Percentiles rank a stretch among this genome's conserved stretches.
Evolutionary conservation across 2,113 vertebrate genomes (phyloP).

Genomic region (Leucopsar rothschildi): DNA sequence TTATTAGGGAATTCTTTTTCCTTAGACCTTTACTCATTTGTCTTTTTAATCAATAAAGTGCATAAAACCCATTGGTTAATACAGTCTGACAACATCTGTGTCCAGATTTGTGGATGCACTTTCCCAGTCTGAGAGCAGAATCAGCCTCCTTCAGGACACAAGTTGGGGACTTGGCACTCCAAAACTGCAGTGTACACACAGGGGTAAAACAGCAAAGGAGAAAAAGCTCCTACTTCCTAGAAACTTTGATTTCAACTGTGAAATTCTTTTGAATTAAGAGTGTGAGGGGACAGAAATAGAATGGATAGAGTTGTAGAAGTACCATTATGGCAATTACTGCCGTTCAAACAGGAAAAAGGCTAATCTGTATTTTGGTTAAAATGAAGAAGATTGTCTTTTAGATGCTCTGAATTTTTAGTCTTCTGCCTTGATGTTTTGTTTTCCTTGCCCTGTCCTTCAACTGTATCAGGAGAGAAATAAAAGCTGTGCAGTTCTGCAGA

Average conservation of each 20-base stretch:
- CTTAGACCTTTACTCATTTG: neutral
- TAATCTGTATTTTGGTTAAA: conserved; percentile 32
- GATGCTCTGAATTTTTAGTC: conserved; percentile 44
- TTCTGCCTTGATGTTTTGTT: conserved; percentile 52
- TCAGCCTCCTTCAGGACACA: neutral
- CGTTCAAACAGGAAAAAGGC: conserved; percentile 42
- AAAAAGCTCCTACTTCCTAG: neutral
- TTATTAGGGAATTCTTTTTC: neutral
- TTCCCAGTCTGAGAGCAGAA: neutral
- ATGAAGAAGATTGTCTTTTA: conserved; percentile 3
- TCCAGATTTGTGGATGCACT: neutral
- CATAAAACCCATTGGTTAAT: neutral
- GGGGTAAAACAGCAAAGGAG: neutral
- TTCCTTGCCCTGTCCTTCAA: conserved; percentile 59
- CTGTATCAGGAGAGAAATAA: neutral
- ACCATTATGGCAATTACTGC: conserved; percentile 54
- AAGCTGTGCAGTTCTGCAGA: conserved; percentile 18
- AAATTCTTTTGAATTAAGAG: conserved; percentile 1
- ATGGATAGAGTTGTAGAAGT: neutral
- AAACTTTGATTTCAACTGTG: conserved; percentile 6
- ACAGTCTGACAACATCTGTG: neutral
- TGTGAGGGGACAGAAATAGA: conserved; percentile 19
- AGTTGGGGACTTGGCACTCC: neutral
- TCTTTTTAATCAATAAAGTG: neutral
- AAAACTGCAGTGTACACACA: neutral